Base-by-base conservation (phyloP, 2,888 invertebrate genomes). In the Steromphala cineraria region DNA sequence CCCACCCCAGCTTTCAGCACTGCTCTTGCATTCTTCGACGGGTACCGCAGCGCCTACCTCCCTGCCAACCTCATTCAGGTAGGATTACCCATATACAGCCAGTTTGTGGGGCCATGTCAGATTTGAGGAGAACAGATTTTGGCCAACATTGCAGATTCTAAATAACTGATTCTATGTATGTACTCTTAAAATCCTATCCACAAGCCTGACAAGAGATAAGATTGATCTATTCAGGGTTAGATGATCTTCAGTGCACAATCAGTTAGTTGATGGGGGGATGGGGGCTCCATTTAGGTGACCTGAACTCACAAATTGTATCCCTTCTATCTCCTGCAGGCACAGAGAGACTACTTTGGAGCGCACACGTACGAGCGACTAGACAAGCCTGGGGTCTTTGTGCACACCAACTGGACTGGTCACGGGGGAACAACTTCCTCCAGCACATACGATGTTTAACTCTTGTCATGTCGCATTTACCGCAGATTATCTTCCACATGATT, bases 391-490 rank as follows among this genome's bases (percentile, higher is more conserved):
- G 95, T 95, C 88, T 99, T 96, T 92, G 95, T 97, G 2, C 99
- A 99, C 94, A 99, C 99, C 84, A 99, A 99, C 94, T 99, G 99
- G 99, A 99, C 99, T 13, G 99, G 99, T 17, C 97, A 97, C 89
- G 99, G 99, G 13, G 93, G 93, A 7, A 89, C 87, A 46, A 92
- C 92, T 0, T 92, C 93, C 5, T 92, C 93, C 5, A 89, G 92
- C 8, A 93, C 93, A n/a, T 93, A 93, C 83, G 86, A 90, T 67
- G 92, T 87, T 13, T 92, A 46, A 46, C 46, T 10, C 10, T 36
- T 5, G 46, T 46, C 46, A 46, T 13, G 46, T 46, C 13, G 3
- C 46, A 46, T 46, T 13, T 46, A n/a, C n/a, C n/a, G n/a, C n/a
- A n/a, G n/a, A n/a, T n/a, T n/a, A n/a, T n/a, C n/a, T n/a, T n/a